Evolutionary conservation across 2,888 invertebrate genomes (phyloP).

Genomic region (Aphidoletes aphidimyza): DNA sequence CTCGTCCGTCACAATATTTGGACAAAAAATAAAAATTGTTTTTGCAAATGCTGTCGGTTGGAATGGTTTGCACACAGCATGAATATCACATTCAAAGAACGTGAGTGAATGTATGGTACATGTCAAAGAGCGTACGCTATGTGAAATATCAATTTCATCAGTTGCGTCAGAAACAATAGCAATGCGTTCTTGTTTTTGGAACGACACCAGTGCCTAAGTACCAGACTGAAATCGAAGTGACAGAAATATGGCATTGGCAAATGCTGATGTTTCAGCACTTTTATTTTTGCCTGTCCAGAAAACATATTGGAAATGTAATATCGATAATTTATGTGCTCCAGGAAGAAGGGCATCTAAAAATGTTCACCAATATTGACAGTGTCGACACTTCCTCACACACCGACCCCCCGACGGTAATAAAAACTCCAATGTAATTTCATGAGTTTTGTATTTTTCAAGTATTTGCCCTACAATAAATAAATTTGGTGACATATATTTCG

Average conservation of each 20-base stretch:
- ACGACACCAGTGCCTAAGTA: background rate
- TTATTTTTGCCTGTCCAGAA: no score
- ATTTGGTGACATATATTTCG: background rate
- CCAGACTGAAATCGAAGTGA: background rate
- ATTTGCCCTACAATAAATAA: background rate
- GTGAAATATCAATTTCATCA: slow-evolving; percentile 41
- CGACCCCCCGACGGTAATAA: background rate
- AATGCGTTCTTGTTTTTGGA: background rate
- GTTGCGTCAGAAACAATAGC: slow-evolving; percentile 15
- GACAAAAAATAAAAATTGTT: background rate
- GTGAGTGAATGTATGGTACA: background rate
- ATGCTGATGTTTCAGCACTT: slow-evolving; percentile 34
- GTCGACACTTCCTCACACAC: no score
- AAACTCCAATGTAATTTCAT: background rate
- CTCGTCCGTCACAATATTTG: background rate
- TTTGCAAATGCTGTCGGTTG: background rate
- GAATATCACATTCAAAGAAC: slow-evolving; percentile 36
- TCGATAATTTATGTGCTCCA: background rate
- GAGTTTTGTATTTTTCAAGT: background rate
- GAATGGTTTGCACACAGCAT: background rate
- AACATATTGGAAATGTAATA: slow-evolving; percentile 29
- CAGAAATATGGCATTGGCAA: background rate
- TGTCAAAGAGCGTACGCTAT: background rate
- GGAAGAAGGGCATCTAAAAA: background rate
- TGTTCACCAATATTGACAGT: background rate